phyloP scores from a whole-genome alignment of 1,140 invertebrate species.

The Eumaeus atala region DNA sequence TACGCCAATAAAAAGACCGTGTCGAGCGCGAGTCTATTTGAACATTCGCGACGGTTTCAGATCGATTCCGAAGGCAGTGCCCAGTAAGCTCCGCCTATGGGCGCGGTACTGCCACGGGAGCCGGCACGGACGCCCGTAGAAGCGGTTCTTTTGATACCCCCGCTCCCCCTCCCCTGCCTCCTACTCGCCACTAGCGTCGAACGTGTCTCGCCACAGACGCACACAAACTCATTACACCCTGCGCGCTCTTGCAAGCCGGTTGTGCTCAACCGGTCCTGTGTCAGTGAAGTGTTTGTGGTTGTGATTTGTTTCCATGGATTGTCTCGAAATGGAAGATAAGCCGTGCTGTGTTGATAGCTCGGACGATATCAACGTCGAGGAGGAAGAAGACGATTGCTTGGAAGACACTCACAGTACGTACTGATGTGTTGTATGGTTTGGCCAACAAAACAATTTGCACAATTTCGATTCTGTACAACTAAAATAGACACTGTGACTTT shows the following conservation, averaged over 20 bases:
- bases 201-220: conserved; percentile 50
- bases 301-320: conserved; percentile 54
- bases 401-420: conserved; percentile 61
- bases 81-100: conserved; percentile 58
- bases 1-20: conserved; percentile 30
- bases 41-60: conserved; percentile 30
- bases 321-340: conserved; percentile 66
- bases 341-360: conserved; percentile 68
- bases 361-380: conserved; percentile 64
- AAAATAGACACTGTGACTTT: too few species aligned
- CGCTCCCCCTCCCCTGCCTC: conserved; percentile 39
- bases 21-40: too few species aligned
- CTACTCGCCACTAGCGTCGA: too few species aligned
- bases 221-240: conserved; percentile 61
- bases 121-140: too few species aligned
- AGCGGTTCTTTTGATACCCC: conserved; percentile 62
- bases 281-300: conserved; percentile 49
- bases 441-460: too few species aligned
- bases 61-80: conserved; percentile 67
- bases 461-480: too few species aligned
- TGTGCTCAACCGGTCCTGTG: conserved; percentile 66
- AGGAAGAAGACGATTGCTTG: conserved; percentile 59
- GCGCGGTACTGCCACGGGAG: conserved; percentile 75
- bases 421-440: neutral
- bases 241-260: conserved; percentile 63